phyloP scores from a whole-genome alignment of 2,113 vertebrate species.

The Cervus canadensis region DNA sequence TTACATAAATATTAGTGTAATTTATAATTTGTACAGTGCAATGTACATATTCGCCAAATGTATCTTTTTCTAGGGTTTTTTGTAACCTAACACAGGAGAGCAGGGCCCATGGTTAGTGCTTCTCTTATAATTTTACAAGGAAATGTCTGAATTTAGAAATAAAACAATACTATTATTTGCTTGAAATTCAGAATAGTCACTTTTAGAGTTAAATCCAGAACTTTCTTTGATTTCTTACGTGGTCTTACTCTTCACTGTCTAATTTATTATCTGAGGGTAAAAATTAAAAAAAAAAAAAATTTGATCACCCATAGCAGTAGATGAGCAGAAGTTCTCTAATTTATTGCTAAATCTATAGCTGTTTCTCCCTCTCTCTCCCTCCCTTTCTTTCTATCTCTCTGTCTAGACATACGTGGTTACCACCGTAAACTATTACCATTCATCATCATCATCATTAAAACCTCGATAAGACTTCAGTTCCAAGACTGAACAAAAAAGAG shows the following conservation, averaged over 20 bases:
- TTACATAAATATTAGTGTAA: background rate
- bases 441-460: background rate
- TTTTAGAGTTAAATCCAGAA: background rate
- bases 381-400: accelerated
- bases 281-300: background rate
- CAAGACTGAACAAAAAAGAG: background rate
- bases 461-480: background rate
- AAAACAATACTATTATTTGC: background rate
- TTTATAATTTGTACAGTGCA: background rate
- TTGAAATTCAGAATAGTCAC: background rate
- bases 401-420: background rate
- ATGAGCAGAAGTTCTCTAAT: background rate
- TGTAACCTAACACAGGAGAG: background rate
- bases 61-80: background rate
- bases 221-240: background rate
- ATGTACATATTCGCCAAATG: background rate
- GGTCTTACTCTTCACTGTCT: background rate
- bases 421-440: background rate
- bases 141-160: background rate
- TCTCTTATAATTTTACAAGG: background rate
- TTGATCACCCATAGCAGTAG: background rate
- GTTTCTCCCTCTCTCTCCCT: background rate
- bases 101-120: background rate
- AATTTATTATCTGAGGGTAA: background rate
- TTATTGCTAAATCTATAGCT: background rate